Percentiles rank a stretch among this genome's conserved stretches.
phyloP scores from a whole-genome alignment of 1,140 invertebrate genomes.

The Drosophila trapezifrons region DNA sequence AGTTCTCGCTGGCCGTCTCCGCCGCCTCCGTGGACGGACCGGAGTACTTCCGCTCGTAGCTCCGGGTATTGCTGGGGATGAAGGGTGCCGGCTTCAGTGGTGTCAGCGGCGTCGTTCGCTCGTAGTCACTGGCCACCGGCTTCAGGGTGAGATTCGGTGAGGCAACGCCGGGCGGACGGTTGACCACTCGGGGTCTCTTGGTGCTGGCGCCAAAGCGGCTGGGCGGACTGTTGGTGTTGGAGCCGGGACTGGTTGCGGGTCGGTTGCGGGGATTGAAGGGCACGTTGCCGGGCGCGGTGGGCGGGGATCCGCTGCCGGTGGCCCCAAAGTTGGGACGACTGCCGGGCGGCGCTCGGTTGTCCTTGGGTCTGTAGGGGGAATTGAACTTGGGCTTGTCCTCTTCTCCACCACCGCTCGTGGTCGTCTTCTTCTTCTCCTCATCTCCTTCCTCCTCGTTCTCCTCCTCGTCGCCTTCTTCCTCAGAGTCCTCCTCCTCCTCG shows the following conservation, averaged over 20 bases:
- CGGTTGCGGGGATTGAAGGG: conserved; percentile 67
- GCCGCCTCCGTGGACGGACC: conserved; percentile 70
- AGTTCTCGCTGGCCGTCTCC: conserved; percentile 63
- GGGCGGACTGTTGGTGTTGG: not conserved
- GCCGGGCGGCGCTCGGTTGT: conserved; percentile 70
- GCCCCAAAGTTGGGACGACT: conserved; percentile 50
- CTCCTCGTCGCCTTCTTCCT: conserved; percentile 43
- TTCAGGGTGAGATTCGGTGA: conserved; percentile 66
- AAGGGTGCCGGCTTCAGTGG: conserved; percentile 75
- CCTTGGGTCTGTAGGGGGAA: conserved; percentile 53
- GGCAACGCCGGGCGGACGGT: conserved; percentile 68
- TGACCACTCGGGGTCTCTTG: conserved; percentile 72
- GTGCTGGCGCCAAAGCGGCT: conserved; percentile 67
- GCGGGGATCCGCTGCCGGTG: conserved; percentile 31
- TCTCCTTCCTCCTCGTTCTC: conserved; percentile 39
- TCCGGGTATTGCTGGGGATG: conserved; percentile 74
- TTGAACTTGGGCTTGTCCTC: conserved; percentile 37
- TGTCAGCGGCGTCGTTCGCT: conserved; percentile 69
- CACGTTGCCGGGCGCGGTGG: conserved; percentile 47
- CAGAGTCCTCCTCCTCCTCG: conserved; percentile 43
- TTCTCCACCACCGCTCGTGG: no score
- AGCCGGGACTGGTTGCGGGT: conserved; percentile 12
- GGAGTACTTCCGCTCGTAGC: conserved; percentile 79
- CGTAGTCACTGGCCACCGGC: conserved; percentile 69
- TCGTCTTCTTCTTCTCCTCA: conserved; percentile 3